Evolutionary conservation across 2,888 invertebrate species (phyloP).

Genomic region (Melinopterus prodromus): DNA sequence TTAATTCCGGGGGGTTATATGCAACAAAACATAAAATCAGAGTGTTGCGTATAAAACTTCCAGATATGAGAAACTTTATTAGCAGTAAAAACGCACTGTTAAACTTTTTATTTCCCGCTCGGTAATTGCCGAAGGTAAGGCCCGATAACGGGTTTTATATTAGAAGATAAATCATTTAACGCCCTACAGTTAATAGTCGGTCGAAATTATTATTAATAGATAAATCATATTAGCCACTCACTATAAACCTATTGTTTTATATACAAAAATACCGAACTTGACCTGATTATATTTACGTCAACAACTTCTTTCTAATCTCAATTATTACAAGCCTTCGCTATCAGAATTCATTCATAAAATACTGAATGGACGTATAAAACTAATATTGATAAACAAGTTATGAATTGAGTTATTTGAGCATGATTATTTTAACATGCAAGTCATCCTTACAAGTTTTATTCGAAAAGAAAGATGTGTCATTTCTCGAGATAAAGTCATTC

Average conservation of each 20-base stretch:
- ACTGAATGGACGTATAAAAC: not conserved
- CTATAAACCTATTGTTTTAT: no score
- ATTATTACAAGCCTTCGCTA: not conserved
- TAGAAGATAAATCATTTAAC: not conserved
- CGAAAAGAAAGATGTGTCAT: not conserved
- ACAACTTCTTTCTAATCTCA: not conserved
- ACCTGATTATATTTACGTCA: not conserved
- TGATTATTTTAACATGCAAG: not conserved
- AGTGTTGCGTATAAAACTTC: not conserved
- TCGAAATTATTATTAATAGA: not conserved
- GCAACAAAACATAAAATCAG: not conserved
- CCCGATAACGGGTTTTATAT: constrained; percentile 4
- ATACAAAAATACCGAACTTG: no score
- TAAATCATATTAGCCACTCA: not conserved
- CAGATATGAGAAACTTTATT: not conserved
- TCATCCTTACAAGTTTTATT: not conserved
- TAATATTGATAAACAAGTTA: not conserved
- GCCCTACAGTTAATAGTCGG: not conserved
- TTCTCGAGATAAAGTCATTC: not conserved
- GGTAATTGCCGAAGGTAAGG: not conserved
- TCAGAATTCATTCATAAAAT: not conserved
- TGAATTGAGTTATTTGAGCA: not conserved
- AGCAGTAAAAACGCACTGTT: not conserved
- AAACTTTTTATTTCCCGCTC: not conserved
- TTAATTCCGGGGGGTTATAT: not conserved